These are phyloP conservation scores for Tetranychus piercei DNA, from an alignment of 2,888 invertebrate genomes.

Conservation along the genomic window DNA sequence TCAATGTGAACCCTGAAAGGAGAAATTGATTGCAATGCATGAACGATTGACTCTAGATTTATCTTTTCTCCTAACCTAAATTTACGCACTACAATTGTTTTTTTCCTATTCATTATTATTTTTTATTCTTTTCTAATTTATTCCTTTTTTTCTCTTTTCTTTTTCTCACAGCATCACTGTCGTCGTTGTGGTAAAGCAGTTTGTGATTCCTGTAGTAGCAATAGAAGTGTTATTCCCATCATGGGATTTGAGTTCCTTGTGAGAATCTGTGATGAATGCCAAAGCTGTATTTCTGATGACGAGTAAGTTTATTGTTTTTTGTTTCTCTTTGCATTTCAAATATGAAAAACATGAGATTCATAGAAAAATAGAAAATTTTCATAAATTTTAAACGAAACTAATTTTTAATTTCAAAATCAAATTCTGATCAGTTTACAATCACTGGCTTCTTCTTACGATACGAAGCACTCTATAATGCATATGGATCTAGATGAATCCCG, in stretches of 20 bases:
- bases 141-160: neutral
- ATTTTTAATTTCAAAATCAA: conserved; percentile 3
- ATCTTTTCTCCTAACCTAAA: neutral
- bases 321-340: too few species aligned
- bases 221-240: conserved; percentile 68
- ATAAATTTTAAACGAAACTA: too few species aligned
- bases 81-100: neutral
- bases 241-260: conserved; percentile 98
- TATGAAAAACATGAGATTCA: too few species aligned
- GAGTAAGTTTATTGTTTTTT: conserved; percentile 47
- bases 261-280: conserved; percentile 81
- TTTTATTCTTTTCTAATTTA: neutral
- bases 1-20: neutral
- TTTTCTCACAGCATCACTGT: conserved; percentile 38
- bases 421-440: conserved; percentile 52
- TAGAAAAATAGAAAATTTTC: too few species aligned
- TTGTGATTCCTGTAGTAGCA: conserved; percentile 75
- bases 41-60: neutral
- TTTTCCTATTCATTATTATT: conserved; percentile 2
- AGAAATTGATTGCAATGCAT: too few species aligned
- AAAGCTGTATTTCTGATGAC: conserved; percentile 56
- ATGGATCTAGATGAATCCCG: conserved; percentile 77
- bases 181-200: conserved; percentile 72
- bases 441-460: conserved; percentile 82
- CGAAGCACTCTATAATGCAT: conserved; percentile 69